Evolutionary conservation across 2,888 invertebrate genomes (phyloP).

Genomic region (Melikaiella ostensackeni): DNA sequence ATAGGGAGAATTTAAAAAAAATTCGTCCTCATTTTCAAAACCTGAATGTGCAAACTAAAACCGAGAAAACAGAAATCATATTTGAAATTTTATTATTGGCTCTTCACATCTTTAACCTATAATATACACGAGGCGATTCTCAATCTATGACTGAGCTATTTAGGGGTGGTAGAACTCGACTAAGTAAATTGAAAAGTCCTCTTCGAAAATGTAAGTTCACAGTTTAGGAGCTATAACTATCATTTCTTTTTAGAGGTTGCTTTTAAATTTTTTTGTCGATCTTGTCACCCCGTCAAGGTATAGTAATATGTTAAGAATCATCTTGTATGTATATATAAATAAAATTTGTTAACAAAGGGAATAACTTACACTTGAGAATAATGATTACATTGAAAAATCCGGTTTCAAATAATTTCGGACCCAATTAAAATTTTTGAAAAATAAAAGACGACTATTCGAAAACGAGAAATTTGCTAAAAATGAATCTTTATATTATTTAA

Average conservation of each 20-base stretch:
- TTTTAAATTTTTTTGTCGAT: neutral
- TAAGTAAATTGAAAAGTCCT: neutral
- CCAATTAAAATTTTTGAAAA: neutral
- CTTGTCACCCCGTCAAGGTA: neutral
- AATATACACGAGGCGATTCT: neutral
- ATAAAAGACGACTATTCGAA: neutral
- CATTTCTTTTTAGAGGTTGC: too few relatives aligned
- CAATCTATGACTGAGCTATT: neutral
- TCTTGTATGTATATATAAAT: neutral
- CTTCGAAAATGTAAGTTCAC: neutral
- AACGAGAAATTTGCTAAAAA: neutral
- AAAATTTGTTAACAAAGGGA: neutral
- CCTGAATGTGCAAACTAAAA: conserved; percentile 1
- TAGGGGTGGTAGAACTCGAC: too few relatives aligned
- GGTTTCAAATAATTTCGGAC: neutral
- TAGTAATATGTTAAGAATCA: neutral
- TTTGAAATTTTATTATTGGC: neutral
- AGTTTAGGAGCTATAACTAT: too few relatives aligned
- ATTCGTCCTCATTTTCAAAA: conserved; percentile 34
- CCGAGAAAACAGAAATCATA: neutral
- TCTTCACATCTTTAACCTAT: neutral
- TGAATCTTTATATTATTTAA: neutral
- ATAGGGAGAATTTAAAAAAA: conserved; percentile 46
- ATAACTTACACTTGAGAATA: neutral
- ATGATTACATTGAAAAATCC: neutral